phyloP scores from a whole-genome alignment of 2,888 invertebrate species.

The Camptogramma bilineatum region DNA sequence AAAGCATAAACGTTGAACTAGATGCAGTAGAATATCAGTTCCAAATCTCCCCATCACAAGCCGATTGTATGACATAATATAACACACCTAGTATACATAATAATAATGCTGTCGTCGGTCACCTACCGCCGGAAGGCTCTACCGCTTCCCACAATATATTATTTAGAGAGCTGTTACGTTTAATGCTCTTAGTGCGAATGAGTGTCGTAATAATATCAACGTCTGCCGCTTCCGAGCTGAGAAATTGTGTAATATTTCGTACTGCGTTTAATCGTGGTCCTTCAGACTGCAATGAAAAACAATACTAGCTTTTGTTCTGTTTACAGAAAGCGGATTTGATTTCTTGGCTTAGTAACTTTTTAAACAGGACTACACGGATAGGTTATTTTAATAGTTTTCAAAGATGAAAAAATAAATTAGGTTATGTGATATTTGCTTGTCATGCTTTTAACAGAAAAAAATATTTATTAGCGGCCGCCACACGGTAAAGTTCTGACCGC shows the following conservation, averaged over 20 bases:
- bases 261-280: conserved; percentile 8
- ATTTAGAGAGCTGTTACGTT: conserved; percentile 45
- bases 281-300: not conserved
- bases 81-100: conserved; percentile 16
- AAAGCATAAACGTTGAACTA: too few species aligned
- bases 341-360: too few species aligned
- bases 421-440: too few species aligned
- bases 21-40: not conserved
- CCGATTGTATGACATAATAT: conserved; percentile 13
- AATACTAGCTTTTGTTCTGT: not conserved
- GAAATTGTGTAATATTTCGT: conserved; percentile 27
- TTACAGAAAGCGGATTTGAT: too few species aligned
- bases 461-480: too few species aligned
- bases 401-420: too few species aligned
- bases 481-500: too few species aligned
- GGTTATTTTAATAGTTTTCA: not conserved
- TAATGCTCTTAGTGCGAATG: conserved; percentile 51
- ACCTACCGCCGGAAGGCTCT: conserved; percentile 28
- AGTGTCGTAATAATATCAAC: conserved; percentile 38
- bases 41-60: not conserved
- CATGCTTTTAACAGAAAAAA: too few species aligned
- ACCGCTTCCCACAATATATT: conserved; percentile 38
- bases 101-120: conserved; percentile 25
- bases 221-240: conserved; percentile 23
- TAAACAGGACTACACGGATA: too few species aligned